Evolutionary conservation across 2,888 invertebrate genomes (phyloP).

Genomic region (Lymantria dispar): DNA sequence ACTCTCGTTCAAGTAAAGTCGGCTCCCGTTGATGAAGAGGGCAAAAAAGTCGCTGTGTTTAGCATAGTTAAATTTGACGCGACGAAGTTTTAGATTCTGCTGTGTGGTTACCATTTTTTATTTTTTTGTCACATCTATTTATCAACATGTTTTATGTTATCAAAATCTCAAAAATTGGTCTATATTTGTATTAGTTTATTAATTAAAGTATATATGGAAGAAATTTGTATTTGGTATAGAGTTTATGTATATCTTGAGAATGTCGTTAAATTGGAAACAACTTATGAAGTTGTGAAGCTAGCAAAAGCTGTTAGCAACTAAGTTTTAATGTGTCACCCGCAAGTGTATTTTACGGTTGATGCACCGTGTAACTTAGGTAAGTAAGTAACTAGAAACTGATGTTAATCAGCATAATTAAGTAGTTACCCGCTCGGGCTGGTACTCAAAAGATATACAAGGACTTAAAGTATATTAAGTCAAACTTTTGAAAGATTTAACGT

Average conservation of each 20-base stretch:
- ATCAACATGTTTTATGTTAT: no score
- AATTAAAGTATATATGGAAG: not conserved
- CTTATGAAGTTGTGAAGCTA: not conserved
- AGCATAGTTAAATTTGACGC: no score
- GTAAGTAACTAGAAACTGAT: not conserved
- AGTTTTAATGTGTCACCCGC: not conserved
- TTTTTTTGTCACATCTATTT: no score
- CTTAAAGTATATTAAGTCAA: not conserved
- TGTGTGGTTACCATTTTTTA: no score
- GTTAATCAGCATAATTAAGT: not conserved
- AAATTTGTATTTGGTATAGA: not conserved
- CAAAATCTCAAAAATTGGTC: no score
- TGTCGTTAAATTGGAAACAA: slow-evolving; percentile 3
- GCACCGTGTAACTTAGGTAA: not conserved
- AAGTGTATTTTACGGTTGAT: not conserved
- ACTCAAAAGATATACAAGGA: not conserved
- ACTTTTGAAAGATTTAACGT: no score
- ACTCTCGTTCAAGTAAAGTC: no score
- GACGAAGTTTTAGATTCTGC: no score
- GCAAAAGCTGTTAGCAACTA: not conserved
- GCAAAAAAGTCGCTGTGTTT: no score
- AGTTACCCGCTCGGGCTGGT: not conserved
- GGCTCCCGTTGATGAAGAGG: no score
- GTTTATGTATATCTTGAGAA: not conserved
- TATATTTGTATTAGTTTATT: not conserved